Base-by-base conservation (phyloP, 2,113 vertebrate genomes). In the Protobothrops flavoviridis region DNA sequence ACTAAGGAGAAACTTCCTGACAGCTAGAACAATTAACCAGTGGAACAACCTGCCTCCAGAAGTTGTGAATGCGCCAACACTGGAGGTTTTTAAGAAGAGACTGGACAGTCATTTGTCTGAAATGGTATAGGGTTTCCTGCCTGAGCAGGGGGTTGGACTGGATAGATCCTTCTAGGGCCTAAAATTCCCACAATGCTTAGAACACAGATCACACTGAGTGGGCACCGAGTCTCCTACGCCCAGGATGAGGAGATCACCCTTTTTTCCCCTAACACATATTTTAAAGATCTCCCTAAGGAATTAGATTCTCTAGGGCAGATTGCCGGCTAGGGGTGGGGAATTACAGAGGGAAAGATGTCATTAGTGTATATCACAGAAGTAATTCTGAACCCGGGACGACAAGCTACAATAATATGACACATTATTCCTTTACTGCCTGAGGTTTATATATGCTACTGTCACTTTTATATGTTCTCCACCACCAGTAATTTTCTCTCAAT, bases 361-460 rank as follows among this genome's bases (percentile, higher is more conserved):
- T 64, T 95, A 91, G 91, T 96, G 96, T 98, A 98, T 98, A 98
- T 98, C 97, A 97, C 89, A 95, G 94, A 94, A 96, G 96, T 96
- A 98, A 97, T 97, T 97, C 96, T 97, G 97, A 98, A 97, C 97
- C 97, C 96, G 48, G 69, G 95, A 95, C 97, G 96, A 97, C 95
- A 96, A 94, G 23, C n/a, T 97, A 96, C 97, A 97, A 97, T 97
- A 97, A 98, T 97, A 97, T 95, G 95, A 97, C 96, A 96, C 95
- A 97, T 97, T 96, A 97, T 97, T 98, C 97, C 91, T 93, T 91
- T 95, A 94, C 96, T 97, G 96, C 97, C 88, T 50, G 95, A 96
- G 97, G 97, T 97, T 98, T 98, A 98, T 98, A 98, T 98, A 98
- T 98, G 97, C 97, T 94, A 97, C 97, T 98, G 98, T 98, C 98